Conservation (phyloP, 2,797 vertebrate species). For the Paratrypauchen microcephalus region DNA sequence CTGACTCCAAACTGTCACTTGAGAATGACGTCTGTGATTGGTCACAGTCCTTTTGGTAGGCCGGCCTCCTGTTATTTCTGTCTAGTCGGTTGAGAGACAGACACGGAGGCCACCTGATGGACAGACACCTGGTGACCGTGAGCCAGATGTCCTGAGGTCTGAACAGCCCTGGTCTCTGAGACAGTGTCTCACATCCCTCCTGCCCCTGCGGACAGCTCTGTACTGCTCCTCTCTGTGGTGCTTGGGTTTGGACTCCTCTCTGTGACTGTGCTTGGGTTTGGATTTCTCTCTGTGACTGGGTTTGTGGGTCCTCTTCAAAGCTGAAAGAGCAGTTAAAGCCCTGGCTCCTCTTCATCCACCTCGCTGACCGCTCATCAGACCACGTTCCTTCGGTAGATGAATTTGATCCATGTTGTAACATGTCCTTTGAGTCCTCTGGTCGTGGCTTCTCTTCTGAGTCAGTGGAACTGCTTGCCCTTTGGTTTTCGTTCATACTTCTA, state of each 20-base stretch:
- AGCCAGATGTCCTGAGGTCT: slow-evolving; percentile 66
- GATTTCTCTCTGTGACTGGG: not conserved
- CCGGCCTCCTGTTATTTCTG: slow-evolving; percentile 40
- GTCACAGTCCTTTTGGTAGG: slow-evolving; percentile 44
- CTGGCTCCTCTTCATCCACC: slow-evolving; percentile 64
- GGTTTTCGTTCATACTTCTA: slow-evolving; percentile 52
- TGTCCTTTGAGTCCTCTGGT: slow-evolving; percentile 20
- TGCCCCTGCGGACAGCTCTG: slow-evolving; percentile 18
- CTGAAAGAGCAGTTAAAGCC: slow-evolving; percentile 63
- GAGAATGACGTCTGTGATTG: slow-evolving; percentile 41
- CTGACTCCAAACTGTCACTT: slow-evolving; percentile 38
- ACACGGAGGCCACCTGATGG: slow-evolving; percentile 63
- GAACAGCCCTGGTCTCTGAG: slow-evolving; percentile 37
- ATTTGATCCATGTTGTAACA: slow-evolving; percentile 17
- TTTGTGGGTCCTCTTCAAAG: slow-evolving; percentile 52
- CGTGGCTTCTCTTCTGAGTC: slow-evolving; percentile 44
- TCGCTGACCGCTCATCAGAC: slow-evolving; percentile 33
- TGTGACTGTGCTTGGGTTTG: slow-evolving; percentile 11
- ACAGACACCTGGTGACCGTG: slow-evolving; percentile 65
- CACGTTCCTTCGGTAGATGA: slow-evolving; percentile 35
- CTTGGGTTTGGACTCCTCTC: slow-evolving; percentile 19
- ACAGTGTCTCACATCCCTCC: slow-evolving; percentile 20
- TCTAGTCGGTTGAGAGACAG: slow-evolving; percentile 55
- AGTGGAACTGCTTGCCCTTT: slow-evolving; percentile 48
- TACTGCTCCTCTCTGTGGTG: slow-evolving; percentile 10